Evolutionary conservation across 1,140 invertebrate species (phyloP).

Genomic region (Ips typographus): DNA sequence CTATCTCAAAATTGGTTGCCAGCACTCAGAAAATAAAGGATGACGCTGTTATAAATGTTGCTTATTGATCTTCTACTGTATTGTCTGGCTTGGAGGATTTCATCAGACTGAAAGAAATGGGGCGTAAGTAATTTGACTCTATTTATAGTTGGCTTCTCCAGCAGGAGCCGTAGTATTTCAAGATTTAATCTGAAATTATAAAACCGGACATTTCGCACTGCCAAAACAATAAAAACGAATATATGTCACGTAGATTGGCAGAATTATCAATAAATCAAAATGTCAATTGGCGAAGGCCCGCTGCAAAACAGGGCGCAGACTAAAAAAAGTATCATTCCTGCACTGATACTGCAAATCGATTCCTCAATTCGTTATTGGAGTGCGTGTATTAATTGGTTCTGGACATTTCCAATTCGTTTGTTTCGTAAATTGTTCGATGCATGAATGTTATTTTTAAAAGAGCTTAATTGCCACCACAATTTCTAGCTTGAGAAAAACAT

Average conservation of each 20-base stretch:
- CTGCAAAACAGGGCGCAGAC: constrained; percentile 22
- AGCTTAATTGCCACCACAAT: no score
- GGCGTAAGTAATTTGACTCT: constrained; percentile 4
- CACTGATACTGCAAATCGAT: constrained; percentile 18
- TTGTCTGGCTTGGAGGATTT: no score
- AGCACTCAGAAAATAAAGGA: no score
- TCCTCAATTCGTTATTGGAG: constrained; percentile 16
- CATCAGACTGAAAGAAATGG: no score
- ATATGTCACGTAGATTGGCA: constrained; percentile 53
- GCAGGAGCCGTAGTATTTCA: constrained; percentile 25
- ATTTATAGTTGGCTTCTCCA: constrained; percentile 1
- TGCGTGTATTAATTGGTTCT: constrained; percentile 1
- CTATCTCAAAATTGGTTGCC: no score
- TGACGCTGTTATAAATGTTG: no score
- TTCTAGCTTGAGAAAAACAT: no score
- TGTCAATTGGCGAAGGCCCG: constrained; percentile 47
- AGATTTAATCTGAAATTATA: constrained; percentile 52
- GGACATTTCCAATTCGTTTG: no score
- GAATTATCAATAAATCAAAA: constrained; percentile 53
- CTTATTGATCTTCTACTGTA: no score
- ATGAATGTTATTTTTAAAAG: no score
- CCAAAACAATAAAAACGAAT: constrained; percentile 52
- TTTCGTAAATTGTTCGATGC: no score
- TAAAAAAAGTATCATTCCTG: constrained; percentile 20
- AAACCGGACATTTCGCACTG: constrained; percentile 49